phyloP scores from a whole-genome alignment of 2,888 invertebrate species.

The Junonia oenone region DNA sequence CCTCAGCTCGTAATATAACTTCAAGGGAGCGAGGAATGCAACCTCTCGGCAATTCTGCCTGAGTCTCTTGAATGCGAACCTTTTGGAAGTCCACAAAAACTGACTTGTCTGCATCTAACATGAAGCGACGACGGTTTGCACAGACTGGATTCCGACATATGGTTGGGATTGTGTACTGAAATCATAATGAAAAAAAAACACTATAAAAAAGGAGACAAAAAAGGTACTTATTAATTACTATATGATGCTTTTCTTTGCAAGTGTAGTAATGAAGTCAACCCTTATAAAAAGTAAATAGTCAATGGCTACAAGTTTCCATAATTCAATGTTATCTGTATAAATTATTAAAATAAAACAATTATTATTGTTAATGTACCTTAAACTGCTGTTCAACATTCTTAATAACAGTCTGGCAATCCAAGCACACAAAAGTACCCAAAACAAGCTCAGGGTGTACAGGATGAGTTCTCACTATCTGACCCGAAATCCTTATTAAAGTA shows the following conservation, averaged over 20 bases:
- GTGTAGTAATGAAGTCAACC: too few relatives aligned
- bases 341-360: too few relatives aligned
- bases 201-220: too few relatives aligned
- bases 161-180: conserved; percentile 94
- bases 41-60: conserved; percentile 96
- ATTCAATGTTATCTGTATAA: too few relatives aligned
- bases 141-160: conserved; percentile 98
- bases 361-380: too few relatives aligned
- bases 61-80: conserved; percentile 97
- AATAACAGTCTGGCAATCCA: conserved; percentile 96
- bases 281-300: too few relatives aligned
- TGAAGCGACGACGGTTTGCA: conserved; percentile 92
- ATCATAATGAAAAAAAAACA: conserved; percentile 19
- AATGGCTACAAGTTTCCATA: too few relatives aligned
- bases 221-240: too few relatives aligned
- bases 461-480: conserved; percentile 97
- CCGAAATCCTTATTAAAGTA: conserved; percentile 94
- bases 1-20: conserved; percentile 95
- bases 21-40: conserved; percentile 98
- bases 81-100: conserved; percentile 99
- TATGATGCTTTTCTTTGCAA: too few relatives aligned
- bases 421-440: conserved; percentile 92
- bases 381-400: conserved; percentile 98
- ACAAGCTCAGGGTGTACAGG: conserved; percentile 99
- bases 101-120: conserved; percentile 95